Conservation (phyloP, 2,888 invertebrate species). For the Ormyrus pomaceus region DNA sequence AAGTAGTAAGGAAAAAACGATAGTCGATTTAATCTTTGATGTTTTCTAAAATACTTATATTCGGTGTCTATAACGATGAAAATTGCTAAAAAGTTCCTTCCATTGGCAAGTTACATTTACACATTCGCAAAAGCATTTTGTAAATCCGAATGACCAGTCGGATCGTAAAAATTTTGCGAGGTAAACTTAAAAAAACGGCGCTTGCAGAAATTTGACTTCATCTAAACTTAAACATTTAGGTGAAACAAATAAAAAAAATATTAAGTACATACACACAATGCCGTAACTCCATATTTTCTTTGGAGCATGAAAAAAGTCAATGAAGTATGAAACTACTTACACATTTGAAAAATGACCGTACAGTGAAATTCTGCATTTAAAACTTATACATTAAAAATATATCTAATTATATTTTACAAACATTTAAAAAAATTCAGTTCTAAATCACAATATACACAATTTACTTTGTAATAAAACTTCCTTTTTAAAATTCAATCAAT, state of each 20-base stretch:
- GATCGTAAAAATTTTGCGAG: constrained; percentile 66
- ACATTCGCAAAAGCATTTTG: constrained; percentile 53
- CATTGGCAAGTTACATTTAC: constrained; percentile 55
- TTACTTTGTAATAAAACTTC: constrained; percentile 8
- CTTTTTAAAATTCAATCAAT: constrained; percentile 38
- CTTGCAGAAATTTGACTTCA: constrained; percentile 70
- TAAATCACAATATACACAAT: constrained; percentile 25
- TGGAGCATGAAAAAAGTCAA: constrained; percentile 51
- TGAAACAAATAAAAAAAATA: constrained; percentile 70
- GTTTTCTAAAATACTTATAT: constrained; percentile 38
- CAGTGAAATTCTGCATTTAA: constrained; percentile 49
- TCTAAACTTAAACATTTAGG: constrained; percentile 74
- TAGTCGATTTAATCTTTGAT: constrained; percentile 33
- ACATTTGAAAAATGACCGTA: constrained; percentile 49
- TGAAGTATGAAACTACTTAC: constrained; percentile 53
- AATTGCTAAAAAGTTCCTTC: constrained; percentile 53
- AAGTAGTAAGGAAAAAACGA: constrained; percentile 31
- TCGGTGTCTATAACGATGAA: constrained; percentile 45
- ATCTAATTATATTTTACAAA: constrained; percentile 54
- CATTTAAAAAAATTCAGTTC: constrained; percentile 46
- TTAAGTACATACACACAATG: constrained; percentile 60
- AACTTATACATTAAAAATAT: constrained; percentile 50
- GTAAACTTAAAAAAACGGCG: constrained; percentile 55
- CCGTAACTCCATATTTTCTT: constrained; percentile 53
- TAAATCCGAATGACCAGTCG: constrained; percentile 64